Evolutionary conservation across 2,888 invertebrate genomes (phyloP), one percentile per base, ranked within the genome.

Genomic region (Alitta virens): DNA sequence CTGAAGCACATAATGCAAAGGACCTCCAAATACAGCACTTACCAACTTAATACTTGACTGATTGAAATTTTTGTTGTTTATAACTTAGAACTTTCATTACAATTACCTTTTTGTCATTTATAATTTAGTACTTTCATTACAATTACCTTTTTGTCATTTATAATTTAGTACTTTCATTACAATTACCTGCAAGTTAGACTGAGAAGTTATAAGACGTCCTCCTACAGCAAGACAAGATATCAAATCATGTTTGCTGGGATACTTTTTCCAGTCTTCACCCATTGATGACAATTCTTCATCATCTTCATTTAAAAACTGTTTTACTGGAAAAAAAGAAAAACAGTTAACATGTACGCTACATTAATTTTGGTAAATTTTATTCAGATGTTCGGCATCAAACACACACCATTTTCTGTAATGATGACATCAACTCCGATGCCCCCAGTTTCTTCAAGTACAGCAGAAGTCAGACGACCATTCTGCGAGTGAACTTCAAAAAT

Each of bases 171-270:
- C n/a, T n/a, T n/a, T n/a, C n/a, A 33, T 5, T 33, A 33, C 12
- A 12, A 49, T 42, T 71, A 83, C 84, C 80, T 84, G 84, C 1
- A 84, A 72, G 68, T 82, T 75, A 46, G 78, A 70, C 62, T 81
- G 80, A 18, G 78, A 78, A n/a, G 84, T 84, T 53, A 84, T 75
- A 84, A 83, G 84, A 61, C 81, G 78, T 12, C 83, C 84, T 51
- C 82, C 80, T 42, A 82, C 79, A 3, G 82, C 82, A 25, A 84
- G 72, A 68, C 81, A 80, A 42, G 83, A 82, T 58, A 84, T 81
- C 27, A 84, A 68, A 54, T 84, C 83, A 72, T 83, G 79, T 66
- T 83, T 84, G 64, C 78, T 75, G 60, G 82, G 81, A 55, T 70
- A 72, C 27, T 68, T 69, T 18, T 68, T 23, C 16, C 18, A 16